Evolutionary conservation across 1,140 invertebrate species (phyloP), one percentile per base, ranked within the genome.

Genomic region (Caenorhabditis briggsae): DNA sequence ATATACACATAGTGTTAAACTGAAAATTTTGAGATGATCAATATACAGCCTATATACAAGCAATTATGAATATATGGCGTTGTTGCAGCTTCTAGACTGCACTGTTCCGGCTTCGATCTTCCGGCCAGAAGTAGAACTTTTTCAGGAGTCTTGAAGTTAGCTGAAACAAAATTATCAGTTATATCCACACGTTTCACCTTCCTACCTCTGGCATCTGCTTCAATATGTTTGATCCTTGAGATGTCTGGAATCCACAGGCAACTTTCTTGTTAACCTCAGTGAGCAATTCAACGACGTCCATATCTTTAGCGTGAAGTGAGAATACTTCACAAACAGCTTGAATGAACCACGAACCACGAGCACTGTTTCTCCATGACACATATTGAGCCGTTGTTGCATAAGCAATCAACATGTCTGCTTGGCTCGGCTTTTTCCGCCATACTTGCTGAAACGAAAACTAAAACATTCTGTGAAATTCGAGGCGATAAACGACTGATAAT

Each of bases 251-350:
- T 64, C 83, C 84, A 46, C 23, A 25, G 3, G 84, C 84, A 11
- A 85, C 58, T 6, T 65, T 53, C 16, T 58, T 50, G 48, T 74
- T 94, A 59, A 96, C 93, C 88, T 96, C 94, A 89, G 95, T 94
- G 87, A 95, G 94, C 20, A 96, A 89, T 90, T 95, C 94, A 50
- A 92, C 93, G 88, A 96, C 89, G 90, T 95, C 94, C 50, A 92
- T 93, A 88, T 94, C 92, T 89, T 94, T 93, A 9, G 95, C 95
- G 89, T 95, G 92, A 58, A 94, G 93, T 93, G 95, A 95, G 90
- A 96, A 95, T 85, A 95, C 94, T 90, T 95, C 93, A 92, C 95
- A 96, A 58, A 96, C 93, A 83, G 94, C 93, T 90, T 95, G 95
- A 84, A 96, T 95, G 90, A 95, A 96, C 95, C 95, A 96, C 78